Base-by-base conservation (phyloP, 1,140 invertebrate species). In the Brachionus rotundiformis region DNA sequence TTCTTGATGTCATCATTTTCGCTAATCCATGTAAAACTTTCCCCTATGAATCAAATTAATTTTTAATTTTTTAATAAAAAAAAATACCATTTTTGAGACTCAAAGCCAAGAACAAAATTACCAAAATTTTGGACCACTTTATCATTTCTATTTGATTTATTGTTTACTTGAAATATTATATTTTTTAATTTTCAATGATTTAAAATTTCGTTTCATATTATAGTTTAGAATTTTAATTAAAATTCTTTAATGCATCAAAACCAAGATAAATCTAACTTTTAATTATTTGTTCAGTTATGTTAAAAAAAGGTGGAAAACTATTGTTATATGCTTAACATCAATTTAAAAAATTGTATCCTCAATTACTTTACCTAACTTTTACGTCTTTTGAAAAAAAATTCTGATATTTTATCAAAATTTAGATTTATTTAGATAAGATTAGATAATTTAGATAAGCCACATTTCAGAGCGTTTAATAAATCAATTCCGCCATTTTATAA, bases 11-110 rank as follows among this genome's bases (percentile, higher is more conserved):
- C 63, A 68, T 68, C 63, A 33, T 68, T 68, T 33, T 33, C 29
- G 5, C 63, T 68, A n/a, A 68, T 68, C 63, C 63, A 68, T 19
- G 63, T 68, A 68, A 68, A 68, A 8, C 29, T 16, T n/a, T 68
- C 31, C n/a, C 13, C 63, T 68, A 27, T 36, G 19, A 68, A 36
- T 33, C 2, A 36, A 68, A 68, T 16, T 19, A 39, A 68, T 41
- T 16, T 31, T 36, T 16, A 33, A 68, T 27, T 27, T 27, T 4
- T 23, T 29, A 10, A n/a, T 63, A 31, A 29, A 10, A 29, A 33
- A 31, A 29, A 63, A n/a, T 63, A 29, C 29, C 61, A 23, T 29
- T 29, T 13, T 63, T 33, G n/a, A 29, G n/a, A 13, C 10, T 10
- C 29, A 13, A 10, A 63, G 23, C 29, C 23, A 33, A 63, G 10